Evolutionary conservation across 2,797 vertebrate genomes (phyloP), one percentile per base, ranked within the genome.

Genomic region (Schizopygopsis malacanthus): DNA sequence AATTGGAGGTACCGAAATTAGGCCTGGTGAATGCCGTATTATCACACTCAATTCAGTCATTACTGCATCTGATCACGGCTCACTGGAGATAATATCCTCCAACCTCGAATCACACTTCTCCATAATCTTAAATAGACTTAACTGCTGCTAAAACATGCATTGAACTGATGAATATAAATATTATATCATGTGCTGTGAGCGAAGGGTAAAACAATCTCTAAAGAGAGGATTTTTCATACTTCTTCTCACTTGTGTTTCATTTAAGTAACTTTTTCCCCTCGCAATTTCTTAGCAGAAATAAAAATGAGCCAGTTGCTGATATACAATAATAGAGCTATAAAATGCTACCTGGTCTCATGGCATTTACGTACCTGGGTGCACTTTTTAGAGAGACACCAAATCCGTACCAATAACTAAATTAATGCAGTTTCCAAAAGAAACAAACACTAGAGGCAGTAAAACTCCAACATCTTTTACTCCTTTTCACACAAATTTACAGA

Each of bases 21-120:
- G 84, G 81, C 65, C 84, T 67, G n/a, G 79, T 81, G 89, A 86
- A 89, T 88, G 89, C 82, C 75, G 87, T 91, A 89, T 89, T 84
- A 91, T 88, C 86, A 85, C 82, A 88, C 82, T 81, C 89, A 73
- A 83, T 88, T 87, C 85, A 83, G 81, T 86, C 87, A 90, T 91
- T 91, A 90, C 87, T 85, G 83, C 88, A 90, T 91, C 87, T 87
- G 82, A 82, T 88, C 86, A 89, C 56, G 86, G 82, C 87, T 91
- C 89, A 73, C 86, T 65, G 86, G 87, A 89, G 87, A 88, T 84
- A 89, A 88, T 89, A 75, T 89, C 83, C 86, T 83, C 71, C 67
- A 65, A 87, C 73, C 56, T 72, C 89, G 75, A 56, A 72, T 88
- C 81, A 78, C 70, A 87, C 76, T 87, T 90, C 86, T 88, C 79